These are phyloP conservation scores for Cossypha dichroa DNA, from an alignment of 2,797 vertebrate species.

Conservation along the genomic window DNA sequence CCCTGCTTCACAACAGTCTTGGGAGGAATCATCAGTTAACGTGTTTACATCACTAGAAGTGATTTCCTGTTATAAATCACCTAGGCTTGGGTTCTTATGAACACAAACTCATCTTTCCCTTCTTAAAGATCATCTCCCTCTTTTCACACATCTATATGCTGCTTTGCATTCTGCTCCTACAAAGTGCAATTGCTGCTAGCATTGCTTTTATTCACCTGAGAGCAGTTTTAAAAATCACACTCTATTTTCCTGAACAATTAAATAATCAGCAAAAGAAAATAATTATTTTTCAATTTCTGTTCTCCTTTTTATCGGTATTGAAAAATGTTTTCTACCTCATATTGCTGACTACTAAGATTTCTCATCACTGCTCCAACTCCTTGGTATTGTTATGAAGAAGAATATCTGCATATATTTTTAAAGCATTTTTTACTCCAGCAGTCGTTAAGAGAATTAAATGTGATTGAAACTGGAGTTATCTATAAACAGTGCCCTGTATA, in stretches of 20 bases:
- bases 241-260: background rate
- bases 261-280: background rate
- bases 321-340: background rate
- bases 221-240: background rate
- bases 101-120: background rate
- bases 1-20: background rate
- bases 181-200: background rate
- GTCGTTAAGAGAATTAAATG: background rate
- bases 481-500: background rate
- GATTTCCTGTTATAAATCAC: conserved; percentile 29
- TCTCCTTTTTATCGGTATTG: background rate
- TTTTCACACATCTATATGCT: background rate
- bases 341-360: background rate
- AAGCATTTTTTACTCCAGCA: background rate
- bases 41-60: background rate
- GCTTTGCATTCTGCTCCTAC: background rate
- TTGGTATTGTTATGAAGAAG: background rate
- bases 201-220: background rate
- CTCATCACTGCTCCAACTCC: background rate
- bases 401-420: background rate
- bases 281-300: background rate
- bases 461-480: background rate
- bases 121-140: background rate
- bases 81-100: background rate
- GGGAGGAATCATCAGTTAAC: background rate